Conservation (phyloP, 2,113 vertebrate species). For the Psophia crepitans region DNA sequence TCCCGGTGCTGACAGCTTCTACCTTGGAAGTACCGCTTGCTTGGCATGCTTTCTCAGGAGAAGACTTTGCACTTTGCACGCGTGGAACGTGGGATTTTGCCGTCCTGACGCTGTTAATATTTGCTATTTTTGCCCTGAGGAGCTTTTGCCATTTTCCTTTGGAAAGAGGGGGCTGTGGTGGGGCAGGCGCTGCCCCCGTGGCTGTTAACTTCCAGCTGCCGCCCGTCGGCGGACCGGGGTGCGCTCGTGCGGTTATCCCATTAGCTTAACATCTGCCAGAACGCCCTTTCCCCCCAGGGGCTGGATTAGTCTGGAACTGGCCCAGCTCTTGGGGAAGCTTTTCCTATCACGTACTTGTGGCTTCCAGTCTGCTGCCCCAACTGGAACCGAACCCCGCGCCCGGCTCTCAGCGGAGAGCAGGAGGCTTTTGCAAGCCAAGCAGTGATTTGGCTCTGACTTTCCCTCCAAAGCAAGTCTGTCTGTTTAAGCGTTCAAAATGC, state of each 20-base stretch:
- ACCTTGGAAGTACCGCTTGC: background rate
- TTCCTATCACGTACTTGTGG: background rate
- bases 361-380: slow-evolving; percentile 15
- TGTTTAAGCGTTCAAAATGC: background rate
- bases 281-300: slow-evolving; percentile 29
- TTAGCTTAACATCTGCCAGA: background rate
- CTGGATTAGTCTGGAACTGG: slow-evolving; percentile 36
- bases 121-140: background rate
- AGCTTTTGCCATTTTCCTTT: fast-evolving
- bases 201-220: background rate
- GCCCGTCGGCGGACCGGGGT: background rate
- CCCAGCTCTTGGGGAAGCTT: background rate
- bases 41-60: fast-evolving
- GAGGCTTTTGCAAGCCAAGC: background rate
- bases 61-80: background rate
- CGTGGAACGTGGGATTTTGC: background rate
- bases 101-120: background rate
- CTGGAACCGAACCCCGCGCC: background rate
- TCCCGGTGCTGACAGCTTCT: background rate
- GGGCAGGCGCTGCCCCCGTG: fast-evolving
- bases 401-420: background rate
- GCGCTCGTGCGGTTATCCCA: background rate
- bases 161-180: background rate
- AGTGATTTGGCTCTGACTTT: background rate
- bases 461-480: background rate